Evolutionary conservation across 2,113 vertebrate species (phyloP), one percentile per base, ranked within the genome.

Genomic region (Donacobius atricapilla): DNA sequence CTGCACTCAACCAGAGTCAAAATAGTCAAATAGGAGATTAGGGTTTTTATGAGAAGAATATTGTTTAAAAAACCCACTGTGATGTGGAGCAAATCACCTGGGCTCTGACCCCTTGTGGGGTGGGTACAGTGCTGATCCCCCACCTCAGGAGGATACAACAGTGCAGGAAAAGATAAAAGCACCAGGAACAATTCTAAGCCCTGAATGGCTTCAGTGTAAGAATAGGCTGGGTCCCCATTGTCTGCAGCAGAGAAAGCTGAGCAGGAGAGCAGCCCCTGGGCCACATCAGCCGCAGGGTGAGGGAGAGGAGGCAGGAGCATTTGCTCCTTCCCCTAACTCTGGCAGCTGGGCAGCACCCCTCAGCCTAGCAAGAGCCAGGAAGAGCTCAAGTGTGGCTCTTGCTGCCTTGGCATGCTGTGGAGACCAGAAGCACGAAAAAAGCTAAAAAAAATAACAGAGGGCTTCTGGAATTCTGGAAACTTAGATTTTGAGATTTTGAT

Each of bases 111-210:
- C 71, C 56, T 47, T 17, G 39, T 4, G 5, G 21, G 64, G 64
- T 21, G 47, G 31, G 70, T 4, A 68, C 76, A 90, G 22, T 15
- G 64, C 50, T 21, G 89, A 47, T 66, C 21, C 54, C 37, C 33
- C 39, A 20, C 42, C 80, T 73, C 50, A 6, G 23, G 31, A 13
- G 33, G 64, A 9, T 9, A 87, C 94, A 94, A 30, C 7, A 25
- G 51, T 33, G n/a, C 50, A 83, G 92, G 71, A 33, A 77, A 77
- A 92, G 94, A 92, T 73, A 92, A 93, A 86, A 93, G 64, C 47
- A 86, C 37, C 33, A 61, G 39, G 79, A 93, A 87, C 89, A 86
- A 83, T 88, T 27, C 24, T 1, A n/a, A 53, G 9, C 35, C 23
- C 54, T 53, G 64, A 78, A 42, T 1, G 5, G 47, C 30, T 93